These are phyloP conservation scores for human (Homo sapiens) DNA, from an alignment of 2,113 vertebrate species.

Conservation along the genomic window GRCh38 chr16:69521501-69522000, in stretches of 20 bases:
- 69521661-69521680: slow-evolving; percentile 46
- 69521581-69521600: slow-evolving; percentile 71
- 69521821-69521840: neutral
- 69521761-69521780: neutral
- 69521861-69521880: neutral
- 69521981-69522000: too few relatives aligned
- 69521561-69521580: slow-evolving; percentile 63
- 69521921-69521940: neutral
- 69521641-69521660: slow-evolving; percentile 66
- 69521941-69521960: neutral
- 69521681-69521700: slow-evolving; percentile 56
- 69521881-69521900: neutral
- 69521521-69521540: slow-evolving; percentile 66
- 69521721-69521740: slow-evolving; percentile 42
- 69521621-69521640: slow-evolving; percentile 68
- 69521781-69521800: slow-evolving; percentile 27
- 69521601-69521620: slow-evolving; percentile 68
- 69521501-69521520: slow-evolving; percentile 71
- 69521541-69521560: slow-evolving; percentile 64
- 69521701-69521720: neutral
- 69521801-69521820: neutral
- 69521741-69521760: slow-evolving; percentile 26
- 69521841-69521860: neutral
- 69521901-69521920: neutral
- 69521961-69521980: too few relatives aligned